These are phyloP conservation scores for Deilephila elpenor DNA, from an alignment of 2,888 invertebrate genomes.

Conservation along the genomic window DNA sequence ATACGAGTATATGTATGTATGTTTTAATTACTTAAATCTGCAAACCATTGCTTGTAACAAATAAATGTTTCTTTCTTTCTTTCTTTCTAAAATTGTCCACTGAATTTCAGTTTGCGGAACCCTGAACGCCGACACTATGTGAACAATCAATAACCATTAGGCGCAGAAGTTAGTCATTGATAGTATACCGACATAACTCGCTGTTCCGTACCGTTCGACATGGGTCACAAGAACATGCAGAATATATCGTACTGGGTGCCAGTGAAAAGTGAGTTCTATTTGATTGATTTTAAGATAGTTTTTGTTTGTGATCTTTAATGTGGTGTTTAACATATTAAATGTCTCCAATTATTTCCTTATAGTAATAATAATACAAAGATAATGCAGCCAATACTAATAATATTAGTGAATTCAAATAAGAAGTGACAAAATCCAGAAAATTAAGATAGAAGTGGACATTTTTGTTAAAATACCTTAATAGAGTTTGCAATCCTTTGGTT, in stretches of 20 bases:
- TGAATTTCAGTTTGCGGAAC: conserved; percentile 33
- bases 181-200: background rate
- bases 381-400: no score
- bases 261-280: conserved; percentile 58
- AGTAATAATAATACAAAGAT: no score
- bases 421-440: no score
- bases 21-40: no score
- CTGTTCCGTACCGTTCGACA: background rate
- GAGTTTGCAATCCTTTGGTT: no score
- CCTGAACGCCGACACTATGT: conserved; percentile 43
- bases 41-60: no score
- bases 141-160: conserved; percentile 48
- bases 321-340: background rate
- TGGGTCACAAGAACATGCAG: conserved; percentile 37
- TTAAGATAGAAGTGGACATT: no score
- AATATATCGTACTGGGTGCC: conserved; percentile 60
- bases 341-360: background rate
- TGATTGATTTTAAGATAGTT: background rate
- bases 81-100: no score
- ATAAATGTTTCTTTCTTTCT: no score
- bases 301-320: background rate
- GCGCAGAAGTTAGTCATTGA: conserved; percentile 29
- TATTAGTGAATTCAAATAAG: no score
- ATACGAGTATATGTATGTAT: no score
- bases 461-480: no score